A percentile compares a stretch with the other conserved stretches of the same genome.
Evolutionary conservation across 1,140 invertebrate genomes (phyloP).

Genomic region (Cotesia chilonis): DNA sequence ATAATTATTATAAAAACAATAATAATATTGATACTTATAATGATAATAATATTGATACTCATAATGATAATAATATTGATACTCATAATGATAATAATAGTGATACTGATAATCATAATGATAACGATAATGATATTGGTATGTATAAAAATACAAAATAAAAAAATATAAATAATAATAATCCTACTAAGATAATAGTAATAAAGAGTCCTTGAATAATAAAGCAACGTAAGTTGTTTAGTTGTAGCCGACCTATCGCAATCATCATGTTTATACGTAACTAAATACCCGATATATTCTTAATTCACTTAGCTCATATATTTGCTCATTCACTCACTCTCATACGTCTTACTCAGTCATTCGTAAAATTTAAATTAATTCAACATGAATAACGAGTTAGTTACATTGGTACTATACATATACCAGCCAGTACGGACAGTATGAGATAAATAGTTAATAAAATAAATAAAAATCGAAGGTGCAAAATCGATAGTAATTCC

Average conservation of each 20-base stretch:
- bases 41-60: too few relatives aligned
- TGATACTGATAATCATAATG: too few relatives aligned
- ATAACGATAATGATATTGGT: too few relatives aligned
- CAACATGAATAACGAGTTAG: conserved; percentile 16
- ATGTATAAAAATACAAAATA: too few relatives aligned
- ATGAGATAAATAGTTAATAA: conserved; percentile 13
- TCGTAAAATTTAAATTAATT: conserved; percentile 19
- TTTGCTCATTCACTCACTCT: not conserved
- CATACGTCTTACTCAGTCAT: not conserved
- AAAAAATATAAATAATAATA: too few relatives aligned
- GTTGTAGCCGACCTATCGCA: conserved; percentile 20
- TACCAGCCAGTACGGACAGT: not conserved
- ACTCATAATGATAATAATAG: too few relatives aligned
- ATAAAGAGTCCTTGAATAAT: conserved; percentile 9
- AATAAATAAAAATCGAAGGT: conserved; percentile 14
- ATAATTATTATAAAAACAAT: not conserved
- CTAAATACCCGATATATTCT: conserved; percentile 1
- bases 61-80: too few relatives aligned
- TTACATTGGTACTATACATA: not conserved
- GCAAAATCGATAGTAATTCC: conserved; percentile 29
- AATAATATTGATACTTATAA: too few relatives aligned
- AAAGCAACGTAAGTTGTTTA: not conserved
- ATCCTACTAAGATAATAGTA: too few relatives aligned
- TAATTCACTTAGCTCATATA: not conserved
- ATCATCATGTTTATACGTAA: conserved; percentile 7